A percentile compares a stretch with the other conserved stretches of the same genome.
These are phyloP conservation scores for Caenorhabditis remanei DNA, from an alignment of 1,140 invertebrate genomes.

Conservation along the genomic window DNA sequence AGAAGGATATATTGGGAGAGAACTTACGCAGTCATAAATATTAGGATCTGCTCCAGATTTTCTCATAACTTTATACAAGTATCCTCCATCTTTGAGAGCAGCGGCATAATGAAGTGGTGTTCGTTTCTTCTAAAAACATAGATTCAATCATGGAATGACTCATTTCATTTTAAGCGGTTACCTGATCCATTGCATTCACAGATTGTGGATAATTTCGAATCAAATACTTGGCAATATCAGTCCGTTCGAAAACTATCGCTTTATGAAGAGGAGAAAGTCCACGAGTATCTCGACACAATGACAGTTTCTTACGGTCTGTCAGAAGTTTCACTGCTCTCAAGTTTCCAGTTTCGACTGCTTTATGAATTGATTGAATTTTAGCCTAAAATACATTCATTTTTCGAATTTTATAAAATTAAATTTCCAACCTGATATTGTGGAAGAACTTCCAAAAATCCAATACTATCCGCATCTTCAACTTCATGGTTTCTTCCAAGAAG, in stretches of 20 bases:
- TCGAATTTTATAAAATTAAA: background rate
- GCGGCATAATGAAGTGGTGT: slow-evolving; percentile 92
- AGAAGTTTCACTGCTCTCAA: slow-evolving; percentile 87
- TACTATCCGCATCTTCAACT: slow-evolving; percentile 83
- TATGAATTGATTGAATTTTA: slow-evolving; percentile 89
- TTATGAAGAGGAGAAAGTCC: slow-evolving; percentile 92
- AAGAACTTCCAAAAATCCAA: slow-evolving; percentile 90
- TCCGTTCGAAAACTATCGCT: slow-evolving; percentile 92
- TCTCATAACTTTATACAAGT: slow-evolving; percentile 88
- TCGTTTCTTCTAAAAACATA: slow-evolving; percentile 82
- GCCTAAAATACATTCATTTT: slow-evolving; percentile 81
- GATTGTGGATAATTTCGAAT: slow-evolving; percentile 85
- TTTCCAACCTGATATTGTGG: slow-evolving; percentile 87
- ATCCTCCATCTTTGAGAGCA: slow-evolving; percentile 86
- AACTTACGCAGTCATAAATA: slow-evolving; percentile 86
- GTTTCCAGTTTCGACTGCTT: slow-evolving; percentile 88
- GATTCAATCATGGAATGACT: too few species aligned
- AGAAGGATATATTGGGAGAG: background rate
- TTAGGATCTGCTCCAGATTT: slow-evolving; percentile 88
- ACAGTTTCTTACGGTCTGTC: slow-evolving; percentile 90
- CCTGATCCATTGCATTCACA: slow-evolving; percentile 77
- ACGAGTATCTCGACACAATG: slow-evolving; percentile 84
- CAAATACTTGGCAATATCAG: slow-evolving; percentile 85
- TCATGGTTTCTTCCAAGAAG: slow-evolving; percentile 84
- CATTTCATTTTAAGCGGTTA: too few species aligned